These are phyloP conservation scores for Cerastoderma edule DNA, from an alignment of 2,888 invertebrate genomes.

Conservation along the genomic window DNA sequence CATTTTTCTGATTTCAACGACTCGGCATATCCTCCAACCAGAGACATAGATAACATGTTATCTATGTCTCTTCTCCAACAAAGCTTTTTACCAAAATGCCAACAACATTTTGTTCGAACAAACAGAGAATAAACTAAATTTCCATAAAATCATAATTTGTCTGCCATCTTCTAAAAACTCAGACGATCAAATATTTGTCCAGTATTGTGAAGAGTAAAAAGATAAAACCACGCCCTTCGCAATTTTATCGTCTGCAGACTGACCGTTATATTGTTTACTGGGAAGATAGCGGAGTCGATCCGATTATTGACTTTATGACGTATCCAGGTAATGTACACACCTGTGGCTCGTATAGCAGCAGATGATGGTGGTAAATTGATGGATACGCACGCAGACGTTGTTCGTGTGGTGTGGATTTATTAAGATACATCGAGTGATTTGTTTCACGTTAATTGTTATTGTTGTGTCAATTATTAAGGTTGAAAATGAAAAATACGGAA, in stretches of 20 bases:
- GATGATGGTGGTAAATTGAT: slow-evolving; percentile 6
- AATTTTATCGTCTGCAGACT: slow-evolving; percentile 25
- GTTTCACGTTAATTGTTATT: neutral
- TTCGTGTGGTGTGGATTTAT: neutral
- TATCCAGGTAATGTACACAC: slow-evolving; percentile 23
- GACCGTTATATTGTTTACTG: neutral
- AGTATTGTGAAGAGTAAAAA: too few species aligned
- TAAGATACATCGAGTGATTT: neutral
- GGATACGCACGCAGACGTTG: slow-evolving; percentile 3
- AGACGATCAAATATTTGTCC: too few species aligned
- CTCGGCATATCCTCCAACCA: too few species aligned
- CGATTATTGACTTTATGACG: slow-evolving; percentile 28
- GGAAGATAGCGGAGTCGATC: slow-evolving; percentile 12
- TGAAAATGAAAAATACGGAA: slow-evolving; percentile 68
- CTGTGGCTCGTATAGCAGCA: slow-evolving; percentile 3
- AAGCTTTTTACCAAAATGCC: too few species aligned
- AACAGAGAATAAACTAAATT: too few species aligned
- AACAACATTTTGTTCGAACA: too few species aligned
- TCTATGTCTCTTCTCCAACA: too few species aligned
- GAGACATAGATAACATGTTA: too few species aligned
- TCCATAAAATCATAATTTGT: too few species aligned
- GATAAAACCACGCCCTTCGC: slow-evolving; percentile 27
- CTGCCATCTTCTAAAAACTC: too few species aligned
- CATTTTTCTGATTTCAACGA: too few species aligned
- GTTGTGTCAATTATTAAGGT: neutral